Percentiles rank a stretch among this genome's conserved stretches.
Conservation (phyloP, 2,888 invertebrate genomes). For the Hirtodrosophila alboralis region DNA sequence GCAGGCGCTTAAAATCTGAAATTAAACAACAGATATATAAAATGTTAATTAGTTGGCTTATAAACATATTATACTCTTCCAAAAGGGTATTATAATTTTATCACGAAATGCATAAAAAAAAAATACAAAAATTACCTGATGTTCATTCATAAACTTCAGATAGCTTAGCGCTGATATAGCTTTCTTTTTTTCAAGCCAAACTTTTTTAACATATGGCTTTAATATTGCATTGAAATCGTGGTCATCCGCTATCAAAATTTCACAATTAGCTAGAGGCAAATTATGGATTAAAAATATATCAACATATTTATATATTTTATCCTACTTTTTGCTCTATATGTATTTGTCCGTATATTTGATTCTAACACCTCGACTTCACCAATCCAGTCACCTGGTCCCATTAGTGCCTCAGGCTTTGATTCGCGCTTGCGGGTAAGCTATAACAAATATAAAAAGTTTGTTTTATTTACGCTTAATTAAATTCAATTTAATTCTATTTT, state of each 20-base stretch:
- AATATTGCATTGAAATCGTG: conserved; percentile 85
- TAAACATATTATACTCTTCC: too few species aligned
- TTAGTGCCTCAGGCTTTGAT: conserved; percentile 60
- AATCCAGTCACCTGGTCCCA: conserved; percentile 79
- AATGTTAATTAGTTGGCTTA: too few species aligned
- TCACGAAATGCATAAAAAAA: too few species aligned
- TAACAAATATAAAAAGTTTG: too few species aligned
- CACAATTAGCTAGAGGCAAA: conserved; percentile 85
- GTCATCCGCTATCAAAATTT: conserved; percentile 87
- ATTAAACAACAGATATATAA: too few species aligned
- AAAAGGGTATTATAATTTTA: too few species aligned
- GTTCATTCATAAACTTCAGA: conserved; percentile 71
- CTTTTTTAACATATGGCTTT: conserved; percentile 71
- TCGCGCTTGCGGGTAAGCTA: conserved; percentile 37
- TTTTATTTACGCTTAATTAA: too few species aligned
- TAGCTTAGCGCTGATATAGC: conserved; percentile 78
- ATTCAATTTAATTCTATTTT: background rate
- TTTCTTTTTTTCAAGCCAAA: conserved; percentile 78
- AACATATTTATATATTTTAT: too few species aligned
- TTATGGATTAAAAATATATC: background rate
- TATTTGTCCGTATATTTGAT: conserved; percentile 44
- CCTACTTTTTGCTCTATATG: conserved; percentile 58
- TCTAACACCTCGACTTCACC: conserved; percentile 79
- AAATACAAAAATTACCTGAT: conserved; percentile 66
- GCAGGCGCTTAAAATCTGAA: conserved; percentile 68